Evolutionary conservation across 2,888 invertebrate species (phyloP), one percentile per base, ranked within the genome.

Genomic region (Acronicta alni): DNA sequence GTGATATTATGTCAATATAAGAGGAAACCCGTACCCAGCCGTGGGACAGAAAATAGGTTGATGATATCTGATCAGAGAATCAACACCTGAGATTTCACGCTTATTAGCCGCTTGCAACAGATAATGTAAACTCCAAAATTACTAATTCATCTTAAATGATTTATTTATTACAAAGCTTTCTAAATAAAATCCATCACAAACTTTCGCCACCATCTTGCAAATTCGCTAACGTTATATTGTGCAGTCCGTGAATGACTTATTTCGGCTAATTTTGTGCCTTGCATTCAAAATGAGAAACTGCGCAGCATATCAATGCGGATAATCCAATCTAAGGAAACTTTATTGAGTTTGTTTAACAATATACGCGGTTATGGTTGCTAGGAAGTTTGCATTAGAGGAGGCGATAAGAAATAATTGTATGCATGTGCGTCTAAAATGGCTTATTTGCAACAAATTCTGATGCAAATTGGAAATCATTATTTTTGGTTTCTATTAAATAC

Each of bases 231-330:
- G 63, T 43, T 53, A 49, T 65, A 65, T 58, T 70, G 62, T 77
- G 75, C 67, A 75, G 61, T 49, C 67, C 49, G 44, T 42, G 67
- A 75, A 74, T 75, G 77, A 82, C 84, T 85, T 87, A 85, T 85
- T 86, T 86, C 74, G 72, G 62, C 55, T 75, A 71, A 80, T 71
- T 53, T 57, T 81, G 76, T 80, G 85, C 64, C 82, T 77, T 77
- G 87, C 85, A 87, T 87, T 75, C 77, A 69, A 76, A 84, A 84
- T 79, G 76, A 81, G 80, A 47, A 54, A 66, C 72, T 75, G 81
- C 74, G 76, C 75, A 74, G 82, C 83, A 84, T 84, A 81, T 82
- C 80, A 83, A 86, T 80, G 78, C 79, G 76, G 76, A 80, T 77
- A 74, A 63, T 58, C 45, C 57, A 20, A 46, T 20, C n/a, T 35